Evolutionary conservation across 1,140 invertebrate species (phyloP).

Genomic region (Cecropterus lyciades): DNA sequence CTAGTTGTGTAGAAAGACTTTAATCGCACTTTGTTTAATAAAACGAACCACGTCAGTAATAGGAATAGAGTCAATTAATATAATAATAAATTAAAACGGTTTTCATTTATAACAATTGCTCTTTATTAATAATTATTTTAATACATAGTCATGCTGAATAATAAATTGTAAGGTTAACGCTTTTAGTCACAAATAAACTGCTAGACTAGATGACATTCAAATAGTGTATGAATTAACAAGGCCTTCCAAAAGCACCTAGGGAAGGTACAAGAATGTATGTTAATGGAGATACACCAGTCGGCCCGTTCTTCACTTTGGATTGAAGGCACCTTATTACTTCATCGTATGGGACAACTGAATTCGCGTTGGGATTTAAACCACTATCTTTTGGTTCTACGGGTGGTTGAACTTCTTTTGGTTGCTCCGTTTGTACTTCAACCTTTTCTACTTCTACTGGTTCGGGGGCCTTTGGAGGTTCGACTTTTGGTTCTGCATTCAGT

Average conservation of each 20-base stretch:
- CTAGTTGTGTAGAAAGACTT: no score
- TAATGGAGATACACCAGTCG: conserved; percentile 44
- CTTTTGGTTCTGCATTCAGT: conserved; percentile 34
- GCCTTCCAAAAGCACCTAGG: conserved; percentile 19
- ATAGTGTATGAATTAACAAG: conserved; percentile 36
- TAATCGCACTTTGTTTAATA: no score
- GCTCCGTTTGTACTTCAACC: conserved; percentile 17
- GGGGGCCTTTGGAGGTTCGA: conserved; percentile 28
- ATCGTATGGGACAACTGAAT: conserved; percentile 53
- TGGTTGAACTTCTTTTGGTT: conserved; percentile 23
- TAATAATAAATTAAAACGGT: no score
- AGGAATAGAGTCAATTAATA: background rate
- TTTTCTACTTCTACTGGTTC: conserved; percentile 10
- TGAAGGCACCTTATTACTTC: conserved; percentile 69
- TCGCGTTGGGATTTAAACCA: conserved; percentile 25
- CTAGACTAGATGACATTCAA: conserved; percentile 23
- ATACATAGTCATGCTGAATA: conserved; percentile 21
- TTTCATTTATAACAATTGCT: conserved; percentile 3
- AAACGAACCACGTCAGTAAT: no score
- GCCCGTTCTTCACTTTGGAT: conserved; percentile 45
- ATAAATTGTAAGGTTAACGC: conserved; percentile 9
- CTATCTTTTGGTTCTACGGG: conserved; percentile 11
- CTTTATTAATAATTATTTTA: conserved; percentile 15
- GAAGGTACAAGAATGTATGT: conserved; percentile 52
- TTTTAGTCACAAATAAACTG: conserved; percentile 3